Evolutionary conservation across 2,113 vertebrate species (phyloP).

Genomic region (Lepidothrix coronata): DNA sequence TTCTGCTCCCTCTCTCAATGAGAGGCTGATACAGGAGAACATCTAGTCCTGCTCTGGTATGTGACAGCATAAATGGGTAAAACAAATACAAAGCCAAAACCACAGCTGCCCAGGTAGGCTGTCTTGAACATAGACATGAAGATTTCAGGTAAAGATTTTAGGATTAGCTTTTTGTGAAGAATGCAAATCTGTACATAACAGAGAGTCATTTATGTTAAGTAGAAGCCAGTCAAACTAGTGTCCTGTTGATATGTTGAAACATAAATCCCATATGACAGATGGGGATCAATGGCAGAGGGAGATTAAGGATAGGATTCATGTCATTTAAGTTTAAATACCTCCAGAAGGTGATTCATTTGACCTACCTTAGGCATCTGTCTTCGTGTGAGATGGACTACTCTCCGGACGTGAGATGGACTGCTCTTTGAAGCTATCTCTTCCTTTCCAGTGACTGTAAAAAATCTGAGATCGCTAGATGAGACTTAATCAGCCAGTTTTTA

Average conservation of each 20-base stretch:
- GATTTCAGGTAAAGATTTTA: not conserved
- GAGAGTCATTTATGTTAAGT: rapidly evolving
- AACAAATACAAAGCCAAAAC: not conserved
- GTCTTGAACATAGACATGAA: not conserved
- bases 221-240: not conserved
- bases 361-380: not conserved
- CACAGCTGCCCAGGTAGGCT: not conserved
- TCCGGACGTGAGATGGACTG: not conserved
- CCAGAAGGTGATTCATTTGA: slow-evolving; percentile 54
- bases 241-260: slow-evolving; percentile 15
- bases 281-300: slow-evolving; percentile 6
- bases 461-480: not conserved
- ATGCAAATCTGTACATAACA: not conserved
- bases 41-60: not conserved
- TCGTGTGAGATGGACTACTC: not conserved
- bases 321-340: slow-evolving; percentile 43
- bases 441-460: not conserved
- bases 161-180: not conserved
- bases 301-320: slow-evolving; percentile 40
- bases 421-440: not conserved
- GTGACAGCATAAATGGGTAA: not conserved
- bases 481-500: not conserved
- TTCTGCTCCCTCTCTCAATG: not conserved
- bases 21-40: not conserved
- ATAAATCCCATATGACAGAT: not conserved